Base-by-base conservation (phyloP, 1,140 invertebrate species). In the Schlechtendalia chinensis region DNA sequence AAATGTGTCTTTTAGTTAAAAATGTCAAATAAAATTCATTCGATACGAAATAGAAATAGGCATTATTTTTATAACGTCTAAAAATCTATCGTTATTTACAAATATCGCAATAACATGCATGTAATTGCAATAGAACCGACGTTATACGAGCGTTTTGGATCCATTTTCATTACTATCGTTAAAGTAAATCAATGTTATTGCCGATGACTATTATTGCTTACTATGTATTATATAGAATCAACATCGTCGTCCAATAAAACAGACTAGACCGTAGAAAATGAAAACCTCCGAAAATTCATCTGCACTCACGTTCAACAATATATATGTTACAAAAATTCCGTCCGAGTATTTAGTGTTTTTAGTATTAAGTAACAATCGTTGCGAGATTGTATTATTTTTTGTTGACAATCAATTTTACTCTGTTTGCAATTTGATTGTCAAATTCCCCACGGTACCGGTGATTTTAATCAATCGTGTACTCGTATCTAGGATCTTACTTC, bases 101-200 rank as follows among this genome's bases (percentile, higher is more conserved):
- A 54, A 12, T 2, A 54, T 29, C 24, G 50, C 69, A 53, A 29
- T 72, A 54, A 29, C 47, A 27, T 19, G 1, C 11, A 1, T 39
- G n/a, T 11, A 8, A 69, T 50, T 50, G 22, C 22, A 22, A 16
- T 2, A 5, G 47, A 24, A 1, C 47, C 24, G 17, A 32, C 17
- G 17, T 11, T 69, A 3, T 27, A 27, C 39, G 29, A 16, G 45
- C 17, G 0, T 71, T 71, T 27, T 22, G 16, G 67, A 53, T 53
- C 14, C 50, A 17, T 54, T 72, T 72, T 54, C 17, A 54, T 54
- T 72, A 54, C 69, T 6, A 11, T 29, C 27, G 50, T 29, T 54
- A n/a, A 72, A 54, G 47, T 72, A 72, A 69, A 69, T 69, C 45
- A 69, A 69, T n/a, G 24, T 72, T 54, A 54, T 72, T 72, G 47